Base-by-base conservation (phyloP, 2,113 vertebrate species). In the Merops nubicus region DNA sequence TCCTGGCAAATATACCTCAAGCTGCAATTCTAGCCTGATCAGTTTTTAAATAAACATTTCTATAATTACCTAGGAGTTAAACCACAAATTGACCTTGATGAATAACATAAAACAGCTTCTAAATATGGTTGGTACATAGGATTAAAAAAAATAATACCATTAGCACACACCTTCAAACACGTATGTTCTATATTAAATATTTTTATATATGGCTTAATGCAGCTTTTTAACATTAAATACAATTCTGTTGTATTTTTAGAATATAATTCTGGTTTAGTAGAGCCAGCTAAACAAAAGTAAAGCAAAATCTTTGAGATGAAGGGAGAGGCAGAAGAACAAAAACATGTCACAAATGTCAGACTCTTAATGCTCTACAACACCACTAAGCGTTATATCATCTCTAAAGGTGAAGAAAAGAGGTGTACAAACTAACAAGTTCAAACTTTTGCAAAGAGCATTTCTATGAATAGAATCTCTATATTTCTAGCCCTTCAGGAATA, bases 101-200 rank as follows among this genome's bases (percentile, higher is more conserved):
- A 36, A 21, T 20, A 68, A 64, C 15, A 40, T 21, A 42, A 64
- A 64, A 2, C 4, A 85, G 29, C 19, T 8, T 29, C 18, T 42
- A 60, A 88, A 57, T 15, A 48, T 8, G 29, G 56, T 12, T 54
- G 9, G 11, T 34, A 28, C 16, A 54, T 3, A 28, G 50, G 6
- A 79, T 57, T 11, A 45, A 54, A 69, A 62, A 36, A 20, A 0
- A 12, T 0, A 76, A 25, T 2, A 9, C 1, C 11, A n/a, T 33
- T 47, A 59, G 8, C 11, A 74, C 16, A 64, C 33, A 73, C 16
- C 64, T 86, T 63, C n/a, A 72, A 60, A 68, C 6, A 56, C 0
- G 0, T 7, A 8, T 21, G 15, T 20, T 74, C 50, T n/a, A 33
- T 4, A 12, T 12, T 2, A 48, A 73, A 65, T 72, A 6, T 28